These are phyloP conservation scores for Glyphotaelius pellucidus DNA, from an alignment of 2,888 invertebrate species.

Conservation along the genomic window DNA sequence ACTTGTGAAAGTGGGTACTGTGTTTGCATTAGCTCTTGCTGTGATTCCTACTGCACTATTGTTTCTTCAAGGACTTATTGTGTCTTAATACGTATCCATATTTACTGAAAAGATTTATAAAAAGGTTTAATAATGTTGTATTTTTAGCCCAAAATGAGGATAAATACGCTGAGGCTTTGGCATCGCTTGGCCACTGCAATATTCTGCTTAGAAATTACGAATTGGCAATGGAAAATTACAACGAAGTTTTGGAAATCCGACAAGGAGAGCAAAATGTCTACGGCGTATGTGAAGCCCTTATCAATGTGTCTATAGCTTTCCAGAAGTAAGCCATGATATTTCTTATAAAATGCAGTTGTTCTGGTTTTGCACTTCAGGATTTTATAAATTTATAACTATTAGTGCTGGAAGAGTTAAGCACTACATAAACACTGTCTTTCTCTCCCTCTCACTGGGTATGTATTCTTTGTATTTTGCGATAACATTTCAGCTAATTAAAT, in stretches of 20 bases:
- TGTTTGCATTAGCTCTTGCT: too few species aligned
- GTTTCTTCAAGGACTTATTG: too few species aligned
- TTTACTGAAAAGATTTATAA: too few species aligned
- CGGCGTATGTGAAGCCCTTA: conserved; percentile 76
- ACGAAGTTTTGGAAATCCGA: conserved; percentile 74
- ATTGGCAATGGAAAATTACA: conserved; percentile 75
- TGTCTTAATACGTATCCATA: not conserved
- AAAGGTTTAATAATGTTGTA: not conserved
- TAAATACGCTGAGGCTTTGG: conserved; percentile 76
- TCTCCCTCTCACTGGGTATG: not conserved
- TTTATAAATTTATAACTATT: not conserved
- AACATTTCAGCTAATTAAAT: not conserved
- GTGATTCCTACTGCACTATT: too few species aligned
- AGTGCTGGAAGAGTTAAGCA: not conserved
- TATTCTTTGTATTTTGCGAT: not conserved
- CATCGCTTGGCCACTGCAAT: conserved; percentile 76
- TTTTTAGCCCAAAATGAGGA: conserved; percentile 72
- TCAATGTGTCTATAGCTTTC: conserved; percentile 77
- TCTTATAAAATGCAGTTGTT: not conserved
- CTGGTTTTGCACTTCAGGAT: not conserved
- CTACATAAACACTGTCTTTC: not conserved
- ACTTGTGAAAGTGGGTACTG: too few species aligned
- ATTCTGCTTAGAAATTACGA: conserved; percentile 72
- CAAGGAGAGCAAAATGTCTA: conserved; percentile 70
- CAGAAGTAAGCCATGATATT: conserved; percentile 71